Conservation (phyloP, 2,113 vertebrate genomes). For the Chloropsis hardwickii region DNA sequence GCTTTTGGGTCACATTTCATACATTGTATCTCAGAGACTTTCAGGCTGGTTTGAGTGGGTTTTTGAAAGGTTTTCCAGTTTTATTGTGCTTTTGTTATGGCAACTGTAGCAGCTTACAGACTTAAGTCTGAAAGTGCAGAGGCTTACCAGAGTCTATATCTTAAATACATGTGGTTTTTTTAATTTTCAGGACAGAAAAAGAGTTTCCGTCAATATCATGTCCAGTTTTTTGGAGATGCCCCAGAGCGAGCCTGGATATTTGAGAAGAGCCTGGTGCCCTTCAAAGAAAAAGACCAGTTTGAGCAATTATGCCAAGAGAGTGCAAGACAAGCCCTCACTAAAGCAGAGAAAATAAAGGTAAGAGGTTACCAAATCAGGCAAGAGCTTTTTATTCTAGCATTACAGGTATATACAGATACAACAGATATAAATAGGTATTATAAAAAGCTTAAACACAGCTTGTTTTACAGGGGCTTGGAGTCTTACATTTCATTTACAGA, state of each 20-base stretch:
- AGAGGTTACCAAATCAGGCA: background rate
- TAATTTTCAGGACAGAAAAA: constrained; percentile 77
- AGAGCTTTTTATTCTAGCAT: background rate
- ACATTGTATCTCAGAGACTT: background rate
- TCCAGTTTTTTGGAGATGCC: constrained; percentile 94
- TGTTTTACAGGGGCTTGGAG: background rate
- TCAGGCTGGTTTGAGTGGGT: background rate
- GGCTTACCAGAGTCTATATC: background rate
- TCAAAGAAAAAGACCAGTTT: constrained; percentile 88
- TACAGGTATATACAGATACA: background rate
- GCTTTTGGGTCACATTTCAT: background rate
- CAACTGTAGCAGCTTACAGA: background rate
- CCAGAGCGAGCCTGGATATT: constrained; percentile 94
- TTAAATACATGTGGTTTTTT: background rate
- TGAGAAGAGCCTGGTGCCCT: constrained; percentile 91
- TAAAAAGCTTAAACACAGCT: background rate
- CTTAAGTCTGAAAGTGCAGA: background rate
- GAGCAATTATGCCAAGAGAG: constrained; percentile 83
- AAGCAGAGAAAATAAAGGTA: constrained; percentile 86
- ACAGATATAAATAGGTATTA: background rate
- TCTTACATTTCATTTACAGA: background rate
- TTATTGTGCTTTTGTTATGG: background rate
- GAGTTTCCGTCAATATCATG: constrained; percentile 86
- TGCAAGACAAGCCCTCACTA: constrained; percentile 79
- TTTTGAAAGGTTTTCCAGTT: background rate